These are phyloP conservation scores for Pseudanteris insignis DNA, from an alignment of 2,888 invertebrate genomes.

Conservation along the genomic window DNA sequence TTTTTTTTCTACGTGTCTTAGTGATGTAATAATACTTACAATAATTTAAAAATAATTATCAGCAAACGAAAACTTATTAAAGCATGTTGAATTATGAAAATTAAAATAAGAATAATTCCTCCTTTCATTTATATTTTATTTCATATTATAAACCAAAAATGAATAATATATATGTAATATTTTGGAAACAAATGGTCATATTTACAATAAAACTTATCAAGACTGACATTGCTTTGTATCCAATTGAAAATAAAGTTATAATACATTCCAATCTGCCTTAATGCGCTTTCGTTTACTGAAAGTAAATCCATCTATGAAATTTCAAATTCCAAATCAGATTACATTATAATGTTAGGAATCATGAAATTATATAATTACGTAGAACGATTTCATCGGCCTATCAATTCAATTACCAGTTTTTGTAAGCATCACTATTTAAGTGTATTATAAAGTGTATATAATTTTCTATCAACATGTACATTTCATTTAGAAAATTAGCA, in stretches of 20 bases:
- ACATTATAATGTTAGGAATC: neutral
- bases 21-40: too few species aligned
- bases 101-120: too few species aligned
- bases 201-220: too few species aligned
- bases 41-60: neutral
- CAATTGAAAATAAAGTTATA: neutral
- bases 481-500: neutral
- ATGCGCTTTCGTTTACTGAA: slow-evolving; percentile 1
- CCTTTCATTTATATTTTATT: too few species aligned
- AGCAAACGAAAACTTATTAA: slow-evolving; percentile 2
- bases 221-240: neutral
- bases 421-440: neutral
- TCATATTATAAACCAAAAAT: too few species aligned
- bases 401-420: neutral
- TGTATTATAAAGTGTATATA: neutral
- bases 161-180: too few species aligned
- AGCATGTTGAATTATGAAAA: slow-evolving; percentile 1
- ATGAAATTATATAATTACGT: neutral
- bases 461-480: neutral
- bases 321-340: neutral
- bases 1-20: too few species aligned
- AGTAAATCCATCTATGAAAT: neutral
- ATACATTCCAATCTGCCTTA: slow-evolving; percentile 2
- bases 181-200: too few species aligned
- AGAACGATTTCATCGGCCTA: neutral